Evolutionary conservation across 2,113 vertebrate species (phyloP).

Genomic region (Percopsis transmontana): DNA sequence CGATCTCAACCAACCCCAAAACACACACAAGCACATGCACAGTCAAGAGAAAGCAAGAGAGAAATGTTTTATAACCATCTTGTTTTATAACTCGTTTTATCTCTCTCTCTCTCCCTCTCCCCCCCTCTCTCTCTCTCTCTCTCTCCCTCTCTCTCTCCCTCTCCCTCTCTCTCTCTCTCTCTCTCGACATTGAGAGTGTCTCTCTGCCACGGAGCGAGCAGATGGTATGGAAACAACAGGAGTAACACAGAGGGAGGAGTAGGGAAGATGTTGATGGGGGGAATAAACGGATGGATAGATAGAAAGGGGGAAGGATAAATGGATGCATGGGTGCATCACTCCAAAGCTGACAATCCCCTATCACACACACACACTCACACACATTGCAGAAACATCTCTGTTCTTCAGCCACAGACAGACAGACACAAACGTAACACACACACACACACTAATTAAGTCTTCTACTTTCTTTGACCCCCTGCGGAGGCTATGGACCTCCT

Average conservation of each 20-base stretch:
- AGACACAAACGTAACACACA: too few species aligned
- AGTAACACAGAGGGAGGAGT: neutral
- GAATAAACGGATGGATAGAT: neutral
- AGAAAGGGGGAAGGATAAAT: too few species aligned
- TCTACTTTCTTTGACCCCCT: too few species aligned
- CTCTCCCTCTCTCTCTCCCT: constrained; percentile 10
- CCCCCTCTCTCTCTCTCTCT: neutral
- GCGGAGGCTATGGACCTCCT: too few species aligned
- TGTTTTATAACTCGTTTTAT: constrained; percentile 2
- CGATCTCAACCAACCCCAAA: constrained; percentile 59
- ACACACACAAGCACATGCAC: neutral
- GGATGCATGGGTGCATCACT: too few species aligned
- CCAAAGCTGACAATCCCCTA: too few species aligned
- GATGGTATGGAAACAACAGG: neutral
- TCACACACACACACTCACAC: too few species aligned
- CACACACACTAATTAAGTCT: too few species aligned
- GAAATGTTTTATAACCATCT: neutral
- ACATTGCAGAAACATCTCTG: too few species aligned
- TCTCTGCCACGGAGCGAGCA: neutral
- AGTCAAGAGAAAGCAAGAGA: neutral
- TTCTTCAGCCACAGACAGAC: too few species aligned
- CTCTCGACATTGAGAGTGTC: too few species aligned
- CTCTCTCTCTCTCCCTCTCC: constrained; percentile 23
- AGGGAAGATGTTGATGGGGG: neutral
- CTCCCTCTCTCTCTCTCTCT: neutral